These are phyloP conservation scores for Nephrotoma flavescens DNA, from an alignment of 2,888 invertebrate species.

Conservation along the genomic window DNA sequence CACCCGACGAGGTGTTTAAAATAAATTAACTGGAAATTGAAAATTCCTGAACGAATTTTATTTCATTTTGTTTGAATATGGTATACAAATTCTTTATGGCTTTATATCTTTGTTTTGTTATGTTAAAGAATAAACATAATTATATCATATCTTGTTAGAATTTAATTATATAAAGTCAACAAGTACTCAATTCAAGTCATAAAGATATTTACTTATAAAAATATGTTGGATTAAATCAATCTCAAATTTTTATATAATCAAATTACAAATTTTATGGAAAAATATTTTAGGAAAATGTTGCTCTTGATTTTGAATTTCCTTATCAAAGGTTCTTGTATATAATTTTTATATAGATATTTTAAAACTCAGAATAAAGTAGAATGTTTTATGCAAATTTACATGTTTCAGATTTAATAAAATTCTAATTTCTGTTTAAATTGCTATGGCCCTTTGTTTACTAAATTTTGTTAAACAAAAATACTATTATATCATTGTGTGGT, in stretches of 20 bases:
- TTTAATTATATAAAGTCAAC: not conserved
- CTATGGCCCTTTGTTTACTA: no score
- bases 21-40: not conserved
- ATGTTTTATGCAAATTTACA: not conserved
- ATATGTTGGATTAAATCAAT: not conserved
- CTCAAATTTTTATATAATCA: not conserved
- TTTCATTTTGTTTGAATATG: not conserved
- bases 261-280: not conserved
- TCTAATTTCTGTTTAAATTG: no score
- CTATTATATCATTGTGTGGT: no score
- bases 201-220: not conserved
- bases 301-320: no score
- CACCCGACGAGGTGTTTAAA: not conserved
- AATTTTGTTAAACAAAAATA: no score
- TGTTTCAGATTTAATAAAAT: not conserved
- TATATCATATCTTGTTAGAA: not conserved
- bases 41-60: not conserved
- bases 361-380: not conserved
- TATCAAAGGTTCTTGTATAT: no score
- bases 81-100: not conserved
- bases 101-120: not conserved
- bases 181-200: not conserved
- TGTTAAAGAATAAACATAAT: not conserved
- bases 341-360: not conserved
- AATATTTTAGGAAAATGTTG: not conserved